phyloP scores from a whole-genome alignment of 1,140 invertebrate species.

The Orius insidiosus region DNA sequence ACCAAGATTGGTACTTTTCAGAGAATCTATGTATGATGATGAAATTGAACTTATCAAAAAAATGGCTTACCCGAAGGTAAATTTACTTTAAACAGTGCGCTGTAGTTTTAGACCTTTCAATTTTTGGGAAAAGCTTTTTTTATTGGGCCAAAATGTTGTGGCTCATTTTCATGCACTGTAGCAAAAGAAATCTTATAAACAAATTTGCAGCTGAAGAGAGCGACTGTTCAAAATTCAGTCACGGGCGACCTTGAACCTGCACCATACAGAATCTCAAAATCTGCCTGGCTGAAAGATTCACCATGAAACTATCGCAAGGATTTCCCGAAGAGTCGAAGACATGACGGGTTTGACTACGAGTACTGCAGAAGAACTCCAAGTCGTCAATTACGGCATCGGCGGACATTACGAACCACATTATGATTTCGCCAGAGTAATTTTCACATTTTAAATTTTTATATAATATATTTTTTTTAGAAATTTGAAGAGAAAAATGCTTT shows the following conservation, averaged over 20 bases:
- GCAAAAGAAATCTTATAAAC: background rate
- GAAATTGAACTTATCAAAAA: conserved; percentile 82
- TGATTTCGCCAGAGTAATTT: conserved; percentile 73
- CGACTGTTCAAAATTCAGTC: conserved; percentile 90
- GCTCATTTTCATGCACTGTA: too few relatives aligned
- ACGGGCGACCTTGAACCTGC: conserved; percentile 88
- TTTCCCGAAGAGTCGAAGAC: conserved; percentile 55
- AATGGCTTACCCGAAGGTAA: conserved; percentile 60
- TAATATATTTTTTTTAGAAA: conserved; percentile 31
- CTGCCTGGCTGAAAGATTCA: conserved; percentile 84
- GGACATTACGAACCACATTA: conserved; percentile 99
- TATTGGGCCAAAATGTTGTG: too few relatives aligned
- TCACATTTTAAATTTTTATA: conserved; percentile 19
- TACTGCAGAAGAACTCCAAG: conserved; percentile 88
- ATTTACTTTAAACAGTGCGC: conserved; percentile 1
- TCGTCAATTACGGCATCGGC: conserved; percentile 97
- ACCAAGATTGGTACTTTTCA: conserved; percentile 75
- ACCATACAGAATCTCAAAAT: conserved; percentile 93
- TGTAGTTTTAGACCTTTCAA: too few relatives aligned
- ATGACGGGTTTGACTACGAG: conserved; percentile 69
- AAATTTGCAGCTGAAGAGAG: conserved; percentile 57
- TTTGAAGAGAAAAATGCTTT: conserved; percentile 83
- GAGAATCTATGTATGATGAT: conserved; percentile 71
- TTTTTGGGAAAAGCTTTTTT: too few relatives aligned
- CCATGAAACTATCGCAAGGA: conserved; percentile 49